phyloP scores from a whole-genome alignment of 2,888 invertebrate genomes.

The Mallateleia sp. region DNA sequence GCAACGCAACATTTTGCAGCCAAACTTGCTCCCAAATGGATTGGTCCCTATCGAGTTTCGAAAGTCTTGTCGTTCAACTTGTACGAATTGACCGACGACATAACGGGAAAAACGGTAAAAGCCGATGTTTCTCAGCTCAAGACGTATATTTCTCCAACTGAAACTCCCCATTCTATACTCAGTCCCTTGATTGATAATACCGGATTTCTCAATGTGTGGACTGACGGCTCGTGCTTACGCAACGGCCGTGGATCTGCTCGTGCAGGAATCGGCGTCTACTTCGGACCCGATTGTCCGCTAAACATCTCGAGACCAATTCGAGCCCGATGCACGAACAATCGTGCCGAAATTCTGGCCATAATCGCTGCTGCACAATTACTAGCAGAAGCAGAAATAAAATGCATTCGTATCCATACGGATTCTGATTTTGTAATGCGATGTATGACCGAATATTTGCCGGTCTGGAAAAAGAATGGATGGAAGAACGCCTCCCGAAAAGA shows the following conservation, averaged over 20 bases:
- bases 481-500: background rate
- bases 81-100: too few species aligned
- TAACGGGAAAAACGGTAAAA: too few species aligned
- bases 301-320: background rate
- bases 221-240: background rate
- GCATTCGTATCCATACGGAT: constrained; percentile 14
- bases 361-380: background rate
- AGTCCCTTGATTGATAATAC: background rate
- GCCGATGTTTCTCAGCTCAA: too few species aligned
- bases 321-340: constrained; percentile 13
- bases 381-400: background rate
- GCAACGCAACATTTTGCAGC: too few species aligned
- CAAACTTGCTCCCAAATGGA: too few species aligned
- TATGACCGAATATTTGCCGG: constrained; percentile 6
- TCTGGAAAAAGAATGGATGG: constrained; percentile 3
- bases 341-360: constrained; percentile 5
- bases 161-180: too few species aligned
- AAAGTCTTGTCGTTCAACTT: too few species aligned
- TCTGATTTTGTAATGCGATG: background rate
- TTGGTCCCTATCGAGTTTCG: too few species aligned
- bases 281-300: background rate
- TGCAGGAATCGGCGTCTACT: constrained; percentile 20
- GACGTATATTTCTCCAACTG: too few species aligned
- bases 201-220: constrained; percentile 13
- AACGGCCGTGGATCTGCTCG: background rate